These are phyloP conservation scores for Myotis pilosus DNA, from an alignment of 2,797 vertebrate species.

Conservation along the genomic window DNA sequence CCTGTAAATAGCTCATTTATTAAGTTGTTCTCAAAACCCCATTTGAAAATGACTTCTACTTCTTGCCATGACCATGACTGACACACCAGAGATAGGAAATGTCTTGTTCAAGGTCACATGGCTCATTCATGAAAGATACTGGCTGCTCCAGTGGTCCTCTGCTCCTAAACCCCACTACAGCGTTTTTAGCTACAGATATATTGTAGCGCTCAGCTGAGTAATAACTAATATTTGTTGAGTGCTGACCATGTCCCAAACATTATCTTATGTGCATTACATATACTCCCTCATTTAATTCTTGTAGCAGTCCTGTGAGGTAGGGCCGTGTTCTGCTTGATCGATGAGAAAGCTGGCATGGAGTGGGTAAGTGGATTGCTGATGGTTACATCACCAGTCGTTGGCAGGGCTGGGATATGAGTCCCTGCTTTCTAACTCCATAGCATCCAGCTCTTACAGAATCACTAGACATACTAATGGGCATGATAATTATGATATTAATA, in stretches of 20 bases:
- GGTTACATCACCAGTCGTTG: neutral
- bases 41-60: neutral
- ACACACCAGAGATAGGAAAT: neutral
- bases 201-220: neutral
- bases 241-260: neutral
- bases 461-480: neutral
- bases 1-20: neutral
- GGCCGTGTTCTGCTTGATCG: neutral
- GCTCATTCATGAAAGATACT: neutral
- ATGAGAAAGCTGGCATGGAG: neutral
- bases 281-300: neutral
- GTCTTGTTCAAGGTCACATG: neutral
- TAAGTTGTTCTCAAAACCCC: neutral
- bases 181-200: neutral
- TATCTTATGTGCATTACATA: neutral
- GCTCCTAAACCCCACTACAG: neutral
- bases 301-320: neutral
- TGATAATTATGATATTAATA: neutral
- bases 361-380: neutral
- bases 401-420: neutral
- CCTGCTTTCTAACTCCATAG: neutral
- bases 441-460: neutral
- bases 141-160: neutral
- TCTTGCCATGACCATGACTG: neutral
- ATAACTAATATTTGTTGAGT: neutral